Conservation (phyloP, 2,113 vertebrate species). For the Passer montanus region DNA sequence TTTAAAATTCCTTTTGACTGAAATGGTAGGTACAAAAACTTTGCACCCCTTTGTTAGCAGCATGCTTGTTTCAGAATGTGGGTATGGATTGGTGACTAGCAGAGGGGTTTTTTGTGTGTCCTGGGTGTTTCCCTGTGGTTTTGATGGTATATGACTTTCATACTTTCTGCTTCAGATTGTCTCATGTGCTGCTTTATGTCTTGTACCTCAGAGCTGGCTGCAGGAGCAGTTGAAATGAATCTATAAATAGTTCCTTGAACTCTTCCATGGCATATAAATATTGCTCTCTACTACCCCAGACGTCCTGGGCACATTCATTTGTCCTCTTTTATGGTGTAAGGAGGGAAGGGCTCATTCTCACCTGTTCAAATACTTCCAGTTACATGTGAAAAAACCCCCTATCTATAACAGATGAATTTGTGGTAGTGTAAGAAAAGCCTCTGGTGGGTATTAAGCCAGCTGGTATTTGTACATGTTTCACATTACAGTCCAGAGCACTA, state of each 20-base stretch:
- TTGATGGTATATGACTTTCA: neutral
- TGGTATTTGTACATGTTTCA: constrained; percentile 44
- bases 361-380: constrained; percentile 55
- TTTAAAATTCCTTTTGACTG: neutral
- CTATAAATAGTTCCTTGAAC: constrained; percentile 31
- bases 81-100: neutral
- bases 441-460: neutral
- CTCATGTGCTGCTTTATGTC: neutral
- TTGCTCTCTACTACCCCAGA: neutral
- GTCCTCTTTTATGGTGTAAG: neutral
- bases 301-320: neutral
- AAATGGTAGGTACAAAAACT: neutral
- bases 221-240: neutral
- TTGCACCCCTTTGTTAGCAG: neutral
- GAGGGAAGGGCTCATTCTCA: constrained; percentile 14
- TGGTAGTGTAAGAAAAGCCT: constrained; percentile 25
- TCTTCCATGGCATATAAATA: neutral
- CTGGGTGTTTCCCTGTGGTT: neutral
- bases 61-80: neutral
- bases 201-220: neutral
- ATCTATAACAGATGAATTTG: constrained; percentile 49
- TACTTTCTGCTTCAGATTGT: neutral
- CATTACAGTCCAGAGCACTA: neutral
- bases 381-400: neutral
- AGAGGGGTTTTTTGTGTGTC: fast-evolving